Conservation (phyloP, 2,797 vertebrate species). For the Chloroceryle amazona region DNA sequence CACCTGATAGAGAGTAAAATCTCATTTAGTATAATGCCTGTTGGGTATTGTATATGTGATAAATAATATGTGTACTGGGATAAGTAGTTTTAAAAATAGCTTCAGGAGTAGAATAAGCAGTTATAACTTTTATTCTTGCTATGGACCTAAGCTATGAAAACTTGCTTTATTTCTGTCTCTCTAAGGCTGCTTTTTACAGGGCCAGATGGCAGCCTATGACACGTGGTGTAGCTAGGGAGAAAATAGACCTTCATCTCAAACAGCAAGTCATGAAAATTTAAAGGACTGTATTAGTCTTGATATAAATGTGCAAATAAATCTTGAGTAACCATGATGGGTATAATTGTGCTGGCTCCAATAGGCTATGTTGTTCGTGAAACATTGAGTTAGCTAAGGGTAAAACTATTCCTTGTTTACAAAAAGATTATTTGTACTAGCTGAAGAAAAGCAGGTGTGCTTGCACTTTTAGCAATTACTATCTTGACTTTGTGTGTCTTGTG, state of each 20-base stretch:
- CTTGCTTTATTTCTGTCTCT: constrained; percentile 4
- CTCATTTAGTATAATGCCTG: not conserved
- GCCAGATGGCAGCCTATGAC: constrained; percentile 12
- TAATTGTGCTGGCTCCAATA: not conserved
- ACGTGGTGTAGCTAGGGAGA: not conserved
- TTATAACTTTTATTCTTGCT: not conserved
- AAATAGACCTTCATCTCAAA: not conserved
- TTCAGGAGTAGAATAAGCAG: not conserved
- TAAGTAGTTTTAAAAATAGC: constrained; percentile 33
- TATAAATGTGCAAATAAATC: not conserved
- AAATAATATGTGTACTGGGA: not conserved
- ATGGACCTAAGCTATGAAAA: not conserved
- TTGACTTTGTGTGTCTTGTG: not conserved
- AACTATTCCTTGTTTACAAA: not conserved
- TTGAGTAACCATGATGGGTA: not conserved
- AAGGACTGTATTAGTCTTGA: not conserved
- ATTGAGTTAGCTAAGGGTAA: not conserved
- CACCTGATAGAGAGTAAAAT: not conserved
- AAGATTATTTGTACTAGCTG: not conserved
- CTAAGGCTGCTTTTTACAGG: not conserved
- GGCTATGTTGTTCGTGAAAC: not conserved
- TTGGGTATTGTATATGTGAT: not conserved
- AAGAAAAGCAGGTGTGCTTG: not conserved
- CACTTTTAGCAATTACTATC: not conserved
- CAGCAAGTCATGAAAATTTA: not conserved